A percentile compares a stretch with the other conserved stretches of the same genome.
Conservation (phyloP, 2,797 vertebrate genomes). For the Dendrocincla fuliginosa region DNA sequence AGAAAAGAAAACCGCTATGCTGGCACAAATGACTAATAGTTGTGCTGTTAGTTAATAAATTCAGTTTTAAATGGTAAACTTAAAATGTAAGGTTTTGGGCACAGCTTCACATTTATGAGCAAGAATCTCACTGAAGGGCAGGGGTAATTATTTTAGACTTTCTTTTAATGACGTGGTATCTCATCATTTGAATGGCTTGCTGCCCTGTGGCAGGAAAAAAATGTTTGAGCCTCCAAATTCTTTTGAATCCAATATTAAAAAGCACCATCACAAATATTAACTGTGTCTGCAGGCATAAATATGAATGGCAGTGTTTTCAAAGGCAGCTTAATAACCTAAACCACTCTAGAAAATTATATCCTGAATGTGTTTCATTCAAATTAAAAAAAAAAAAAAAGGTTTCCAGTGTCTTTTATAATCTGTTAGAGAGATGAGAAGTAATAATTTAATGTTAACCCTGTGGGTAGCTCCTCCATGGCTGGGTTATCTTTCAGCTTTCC, state of each 20-base stretch:
- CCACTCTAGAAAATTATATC: background rate
- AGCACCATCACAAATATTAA: background rate
- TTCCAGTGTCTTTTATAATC: background rate
- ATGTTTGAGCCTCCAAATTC: background rate
- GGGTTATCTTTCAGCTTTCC: background rate
- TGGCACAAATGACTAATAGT: background rate
- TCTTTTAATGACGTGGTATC: background rate
- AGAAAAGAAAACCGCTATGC: background rate
- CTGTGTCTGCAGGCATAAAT: background rate
- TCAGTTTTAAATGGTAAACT: background rate
- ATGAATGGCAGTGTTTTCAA: conserved; percentile 7
- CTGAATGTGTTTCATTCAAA: background rate
- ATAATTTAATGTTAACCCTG: background rate
- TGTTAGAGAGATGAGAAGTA: background rate
- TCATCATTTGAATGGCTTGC: background rate
- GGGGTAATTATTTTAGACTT: background rate
- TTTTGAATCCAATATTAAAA: conserved; percentile 4
- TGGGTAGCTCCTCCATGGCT: background rate
- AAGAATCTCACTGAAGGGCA: background rate
- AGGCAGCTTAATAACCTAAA: conserved; percentile 24
- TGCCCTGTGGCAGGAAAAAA: background rate
- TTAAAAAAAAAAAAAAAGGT: background rate
- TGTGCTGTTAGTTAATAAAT: background rate
- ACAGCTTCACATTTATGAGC: background rate
- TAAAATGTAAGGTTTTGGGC: background rate